Base-by-base conservation (phyloP, 2,113 vertebrate genomes). In the Pampusana beccarii region DNA sequence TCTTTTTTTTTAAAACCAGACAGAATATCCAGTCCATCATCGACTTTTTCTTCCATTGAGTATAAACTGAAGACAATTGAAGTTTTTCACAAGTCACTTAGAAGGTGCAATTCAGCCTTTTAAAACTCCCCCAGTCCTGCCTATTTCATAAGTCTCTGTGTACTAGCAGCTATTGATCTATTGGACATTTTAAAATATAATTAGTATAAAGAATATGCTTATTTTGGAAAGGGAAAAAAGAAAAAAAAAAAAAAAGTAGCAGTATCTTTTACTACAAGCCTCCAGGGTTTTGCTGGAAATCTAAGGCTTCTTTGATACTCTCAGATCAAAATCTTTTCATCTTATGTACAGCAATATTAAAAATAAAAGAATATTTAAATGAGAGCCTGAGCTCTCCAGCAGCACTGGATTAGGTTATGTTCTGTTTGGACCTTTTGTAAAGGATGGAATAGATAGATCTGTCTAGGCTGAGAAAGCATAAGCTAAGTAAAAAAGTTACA, bases 271-370 rank as follows among this genome's bases (percentile, higher is more conserved):
- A 77, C 80, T 93, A 58, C 53, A n/a, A 88, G 6, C 36, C 70
- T 77, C 58, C 12, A 67, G 74, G 33, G 78, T 34, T 87, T 77
- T 92, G 20, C 40, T 94, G 50, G 42, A 93, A 94, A 91, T 83
- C 38, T 80, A 77, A 94, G 38, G 5, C 51, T 88, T 80, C 91
- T 92, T 93, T 95, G 84, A 88, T 86, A 95, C 11, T 57, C 25
- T 88, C 38, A 78, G 56, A 94, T 74, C 60, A 92, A 97, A 95
- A 95, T 73, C 46, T 94, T 96, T 93, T 94, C 34, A 94, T 92
- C 62, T 91, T 38, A 23, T 73, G 7, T 44, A 56, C 21, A 93
- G 60, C 18, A 86, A 58, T 80, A 65, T 78, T 86, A 48, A 74
- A 28, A 77, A 42, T 38, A 24, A 44, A 58, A 34, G 44, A 24